Evolutionary conservation across 1,140 invertebrate species (phyloP), one percentile per base, ranked within the genome.

Genomic region (Zaprionus ghesquierei): DNA sequence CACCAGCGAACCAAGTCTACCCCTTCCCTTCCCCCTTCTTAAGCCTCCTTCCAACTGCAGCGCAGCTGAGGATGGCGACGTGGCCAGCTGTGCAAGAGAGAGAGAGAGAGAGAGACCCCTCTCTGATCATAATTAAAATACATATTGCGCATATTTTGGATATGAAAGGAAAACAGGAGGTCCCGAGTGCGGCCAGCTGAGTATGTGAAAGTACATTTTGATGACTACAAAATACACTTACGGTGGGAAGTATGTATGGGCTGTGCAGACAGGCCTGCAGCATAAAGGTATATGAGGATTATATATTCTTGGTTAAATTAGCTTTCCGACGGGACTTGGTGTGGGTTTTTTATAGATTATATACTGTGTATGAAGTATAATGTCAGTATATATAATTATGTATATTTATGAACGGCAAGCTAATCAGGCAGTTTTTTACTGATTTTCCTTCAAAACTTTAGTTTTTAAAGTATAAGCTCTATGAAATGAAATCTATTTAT

Each of bases 61-160:
- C 44, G 25, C 71, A 62, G 33, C 54, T 71, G 31, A 54, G 59
- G 44, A 41, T 59, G 69, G 25, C 54, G 59, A 35, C 18, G 46
- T 69, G 50, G 41, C 58, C 72, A 79, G 72, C 51, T 75, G 69
- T 55, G 38, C 22, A 23, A 49, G 18, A 49, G 5, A 20, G 8
- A 20, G 20, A 25, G 46, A 33, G 3, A 27, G 20, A 13, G n/a
- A 22, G 22, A 33, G 25, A 27, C 27, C 35, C 13, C 6, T 12
- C 5, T 29, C 23, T 63, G 41, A 51, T 54, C 41, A 86, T 81
- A 86, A 85, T 86, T 85, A 86, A 85, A 84, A 85, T 86, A 84
- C 77, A 75, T 75, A 71, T 75, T 71, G 55, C 35, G 38, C 18
- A 31, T 50, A 55, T 56, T 78, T 81, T 61, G 61, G 58, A 51